Evolutionary conservation across 2,797 vertebrate species (phyloP).

Genomic region (Enteromius mattozi): DNA sequence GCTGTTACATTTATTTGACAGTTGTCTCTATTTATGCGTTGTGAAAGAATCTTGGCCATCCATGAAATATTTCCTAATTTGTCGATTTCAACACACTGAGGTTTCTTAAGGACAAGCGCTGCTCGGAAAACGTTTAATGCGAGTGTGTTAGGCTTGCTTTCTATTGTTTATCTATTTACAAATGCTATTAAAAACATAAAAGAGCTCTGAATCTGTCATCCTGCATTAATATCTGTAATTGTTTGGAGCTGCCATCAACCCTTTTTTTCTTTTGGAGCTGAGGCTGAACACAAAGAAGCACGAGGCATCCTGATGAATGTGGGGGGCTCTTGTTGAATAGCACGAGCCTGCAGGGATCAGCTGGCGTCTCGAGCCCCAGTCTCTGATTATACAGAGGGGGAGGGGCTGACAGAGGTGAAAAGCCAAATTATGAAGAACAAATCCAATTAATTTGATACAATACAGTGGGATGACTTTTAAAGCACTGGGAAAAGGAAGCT

Average conservation of each 20-base stretch:
- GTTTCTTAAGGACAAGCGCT: not conserved
- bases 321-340: conserved; percentile 59
- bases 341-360: conserved; percentile 52
- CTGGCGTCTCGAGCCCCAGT: conserved; percentile 44
- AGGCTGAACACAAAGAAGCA: conserved; percentile 69
- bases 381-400: conserved; percentile 36
- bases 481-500: conserved; percentile 39
- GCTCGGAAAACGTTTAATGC: not conserved
- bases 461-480: conserved; percentile 11
- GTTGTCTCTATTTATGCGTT: not conserved
- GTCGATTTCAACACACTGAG: not conserved
- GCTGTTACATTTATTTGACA: not conserved
- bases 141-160: not conserved
- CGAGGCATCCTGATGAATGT: conserved; percentile 59
- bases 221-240: not conserved
- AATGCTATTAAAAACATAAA: not conserved
- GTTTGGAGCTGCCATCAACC: conserved; percentile 8
- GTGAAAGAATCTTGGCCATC: not conserved
- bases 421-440: conserved; percentile 54
- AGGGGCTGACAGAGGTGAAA: conserved; percentile 11
- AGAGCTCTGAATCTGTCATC: not conserved
- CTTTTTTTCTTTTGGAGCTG: conserved; percentile 9
- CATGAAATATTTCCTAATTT: conserved; percentile 23
- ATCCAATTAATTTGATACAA: conserved; percentile 66
- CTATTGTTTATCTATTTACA: not conserved